These are phyloP conservation scores for Oxyruncus cristatus DNA, from an alignment of 2,113 vertebrate species.

Conservation along the genomic window DNA sequence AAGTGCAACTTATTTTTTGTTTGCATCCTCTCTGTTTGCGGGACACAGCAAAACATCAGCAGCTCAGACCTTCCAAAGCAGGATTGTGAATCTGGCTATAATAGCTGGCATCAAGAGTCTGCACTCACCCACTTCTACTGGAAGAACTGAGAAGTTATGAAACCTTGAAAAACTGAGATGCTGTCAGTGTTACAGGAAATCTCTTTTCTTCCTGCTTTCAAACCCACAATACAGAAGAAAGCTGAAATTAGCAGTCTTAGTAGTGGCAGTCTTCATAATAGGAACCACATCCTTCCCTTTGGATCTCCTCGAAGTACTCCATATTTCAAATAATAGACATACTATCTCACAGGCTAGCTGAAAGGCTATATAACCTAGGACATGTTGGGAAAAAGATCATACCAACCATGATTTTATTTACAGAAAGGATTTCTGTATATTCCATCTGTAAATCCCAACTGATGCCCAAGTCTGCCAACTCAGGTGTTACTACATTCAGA, in stretches of 20 bases:
- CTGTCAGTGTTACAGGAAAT: not conserved
- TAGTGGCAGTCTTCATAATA: not conserved
- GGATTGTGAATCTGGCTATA: not conserved
- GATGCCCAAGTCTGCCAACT: not conserved
- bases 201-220: not conserved
- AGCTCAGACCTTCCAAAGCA: not conserved
- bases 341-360: not conserved
- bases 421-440: not conserved
- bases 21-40: not conserved
- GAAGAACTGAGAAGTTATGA: not conserved
- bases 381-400: not conserved
- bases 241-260: not conserved
- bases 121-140: not conserved
- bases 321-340: not conserved
- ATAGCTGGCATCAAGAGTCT: not conserved
- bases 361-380: not conserved
- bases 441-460: not conserved
- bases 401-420: not conserved
- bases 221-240: not conserved
- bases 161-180: not conserved
- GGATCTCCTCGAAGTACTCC: not conserved
- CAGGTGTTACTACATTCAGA: not conserved
- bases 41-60: not conserved
- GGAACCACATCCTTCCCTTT: not conserved
- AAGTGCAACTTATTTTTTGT: not conserved